Base-by-base conservation (phyloP, 2,113 vertebrate species). In the Cololabis saira region DNA sequence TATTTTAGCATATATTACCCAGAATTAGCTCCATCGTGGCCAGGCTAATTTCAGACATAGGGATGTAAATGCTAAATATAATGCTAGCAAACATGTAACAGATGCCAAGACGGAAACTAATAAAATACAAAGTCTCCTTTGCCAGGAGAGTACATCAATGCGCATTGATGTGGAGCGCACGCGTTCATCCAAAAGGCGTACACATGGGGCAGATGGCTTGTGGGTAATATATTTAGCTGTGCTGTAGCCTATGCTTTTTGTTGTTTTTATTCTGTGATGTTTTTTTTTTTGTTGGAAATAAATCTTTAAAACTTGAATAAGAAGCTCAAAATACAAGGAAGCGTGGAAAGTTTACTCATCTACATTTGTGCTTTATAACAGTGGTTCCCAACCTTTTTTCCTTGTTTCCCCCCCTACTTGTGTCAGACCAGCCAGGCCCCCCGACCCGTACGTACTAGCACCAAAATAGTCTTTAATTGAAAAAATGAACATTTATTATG, bases 51-150 rank as follows among this genome's bases (percentile, higher is more conserved):
- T 83, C 76, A 83, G 82, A 84, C 16, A 2, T 10, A 37, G 60
- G 74, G 59, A 69, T 51, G 78, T 74, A 72, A 85, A 88, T 5
- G 60, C 80, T 89, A 86, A 91, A 84, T 80, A 86, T 87, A 87
- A 71, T 18, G n/a, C 8, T 2, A 0, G 49, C 63, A 83, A 82
- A 74, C 73, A 69, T 82, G 73, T 30, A 41, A 81, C 80, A 74
- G 76, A 85, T 75, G 81, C 73, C 50, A 82, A 78, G 77, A 82
- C 69, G 80, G 76, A 83, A 80, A 69, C 84, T 84, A 80, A 81
- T 88, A 81, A 88, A 90, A 70, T 73, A 71, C 12, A 9, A 78
- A 44, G 10, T 16, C 21, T 62, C 76, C 47, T 80, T 78, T 76
- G 45, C 68, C 47, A 65, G 71, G 50, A 70, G 55, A 47, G 61